Conservation (phyloP, 2,113 vertebrate species). For the Sapayoa aenigma region DNA sequence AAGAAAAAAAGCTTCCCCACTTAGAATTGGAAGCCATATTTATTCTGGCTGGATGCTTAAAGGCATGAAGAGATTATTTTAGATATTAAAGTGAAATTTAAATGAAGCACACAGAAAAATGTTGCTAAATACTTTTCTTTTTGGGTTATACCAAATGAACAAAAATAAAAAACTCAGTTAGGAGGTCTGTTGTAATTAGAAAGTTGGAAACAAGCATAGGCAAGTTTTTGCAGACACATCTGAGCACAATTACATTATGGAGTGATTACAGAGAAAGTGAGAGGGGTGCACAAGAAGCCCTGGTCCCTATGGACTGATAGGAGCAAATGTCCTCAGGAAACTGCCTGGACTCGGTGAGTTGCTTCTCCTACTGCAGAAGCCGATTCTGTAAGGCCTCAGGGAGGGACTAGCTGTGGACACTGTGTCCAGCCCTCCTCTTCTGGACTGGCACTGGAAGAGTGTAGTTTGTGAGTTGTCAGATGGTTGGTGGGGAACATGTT, state of each 20-base stretch:
- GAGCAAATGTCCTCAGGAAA: fast-evolving
- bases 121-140: neutral
- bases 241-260: fast-evolving
- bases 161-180: neutral
- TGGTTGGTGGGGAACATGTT: fast-evolving
- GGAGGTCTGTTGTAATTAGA: neutral
- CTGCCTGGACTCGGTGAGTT: neutral
- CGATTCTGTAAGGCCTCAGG: neutral
- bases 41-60: slow-evolving; percentile 46
- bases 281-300: neutral
- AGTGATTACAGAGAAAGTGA: neutral
- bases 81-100: neutral
- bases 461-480: fast-evolving
- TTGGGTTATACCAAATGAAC: neutral
- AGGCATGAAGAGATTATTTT: slow-evolving; percentile 21
- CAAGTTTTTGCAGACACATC: neutral
- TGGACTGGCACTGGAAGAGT: fast-evolving
- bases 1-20: slow-evolving; percentile 49
- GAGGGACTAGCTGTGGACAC: fast-evolving
- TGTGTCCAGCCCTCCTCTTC: fast-evolving
- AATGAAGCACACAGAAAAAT: neutral
- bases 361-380: neutral
- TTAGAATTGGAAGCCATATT: slow-evolving; percentile 38
- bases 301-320: too few species aligned
- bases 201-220: neutral